Evolutionary conservation across 2,888 invertebrate genomes (phyloP).

Genomic region (Heliconius ismenius): DNA sequence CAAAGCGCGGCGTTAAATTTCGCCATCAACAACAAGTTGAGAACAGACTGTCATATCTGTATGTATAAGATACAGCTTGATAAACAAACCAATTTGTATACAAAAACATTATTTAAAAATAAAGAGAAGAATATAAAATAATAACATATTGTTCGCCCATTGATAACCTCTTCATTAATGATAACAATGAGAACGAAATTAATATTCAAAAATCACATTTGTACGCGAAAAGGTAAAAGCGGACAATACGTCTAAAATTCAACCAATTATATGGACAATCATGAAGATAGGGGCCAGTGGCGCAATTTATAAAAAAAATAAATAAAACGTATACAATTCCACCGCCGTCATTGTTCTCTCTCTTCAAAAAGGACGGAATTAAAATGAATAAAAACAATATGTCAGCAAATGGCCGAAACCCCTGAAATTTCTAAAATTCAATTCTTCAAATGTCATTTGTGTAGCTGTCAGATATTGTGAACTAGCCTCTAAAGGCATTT

Average conservation of each 20-base stretch:
- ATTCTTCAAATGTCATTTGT: slow-evolving; percentile 13
- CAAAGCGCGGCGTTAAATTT: too few relatives aligned
- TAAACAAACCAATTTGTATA: neutral
- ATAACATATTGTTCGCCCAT: neutral
- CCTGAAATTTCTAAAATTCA: slow-evolving; percentile 21
- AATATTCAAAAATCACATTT: slow-evolving; percentile 24
- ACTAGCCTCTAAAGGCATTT: neutral
- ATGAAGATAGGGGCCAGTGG: slow-evolving; percentile 63
- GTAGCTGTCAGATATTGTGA: neutral
- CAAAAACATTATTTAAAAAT: neutral
- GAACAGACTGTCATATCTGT: too few relatives aligned
- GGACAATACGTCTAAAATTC: slow-evolving; percentile 71
- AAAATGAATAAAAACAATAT: slow-evolving; percentile 65
- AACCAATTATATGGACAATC: slow-evolving; percentile 78
- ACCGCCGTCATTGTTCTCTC: slow-evolving; percentile 48
- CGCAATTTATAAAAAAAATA: slow-evolving; percentile 61
- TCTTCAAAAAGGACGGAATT: slow-evolving; percentile 52
- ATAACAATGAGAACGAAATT: slow-evolving; percentile 14
- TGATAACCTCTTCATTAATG: neutral
- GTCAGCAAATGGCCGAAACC: slow-evolving; percentile 39
- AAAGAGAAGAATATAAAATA: neutral
- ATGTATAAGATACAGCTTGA: too few relatives aligned
- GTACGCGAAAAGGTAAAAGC: slow-evolving; percentile 43
- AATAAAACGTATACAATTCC: slow-evolving; percentile 59
- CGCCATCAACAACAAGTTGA: too few relatives aligned